Evolutionary conservation across 2,888 invertebrate genomes (phyloP).

Genomic region (Athrips mouffetella): DNA sequence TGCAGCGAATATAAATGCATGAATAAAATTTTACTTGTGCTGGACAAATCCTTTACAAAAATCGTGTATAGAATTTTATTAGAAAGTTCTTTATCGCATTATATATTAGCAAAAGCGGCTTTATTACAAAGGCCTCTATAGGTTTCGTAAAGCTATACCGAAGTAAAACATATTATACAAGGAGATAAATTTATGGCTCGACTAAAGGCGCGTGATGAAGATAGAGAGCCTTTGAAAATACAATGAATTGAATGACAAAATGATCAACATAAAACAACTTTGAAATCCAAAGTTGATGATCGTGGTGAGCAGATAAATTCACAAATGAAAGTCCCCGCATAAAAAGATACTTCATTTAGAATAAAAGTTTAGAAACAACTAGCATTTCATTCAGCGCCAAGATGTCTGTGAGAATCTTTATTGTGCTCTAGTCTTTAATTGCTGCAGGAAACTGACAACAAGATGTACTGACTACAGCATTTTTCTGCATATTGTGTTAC

Average conservation of each 20-base stretch:
- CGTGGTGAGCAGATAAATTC: too few species aligned
- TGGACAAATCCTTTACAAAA: background rate
- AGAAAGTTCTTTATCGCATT: background rate
- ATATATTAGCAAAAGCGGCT: background rate
- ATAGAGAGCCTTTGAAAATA: constrained; percentile 1
- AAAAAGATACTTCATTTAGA: too few species aligned
- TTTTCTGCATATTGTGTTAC: too few species aligned
- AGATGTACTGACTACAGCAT: too few species aligned
- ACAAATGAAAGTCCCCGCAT: too few species aligned
- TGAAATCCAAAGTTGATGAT: background rate
- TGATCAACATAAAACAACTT: background rate
- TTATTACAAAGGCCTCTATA: constrained; percentile 5
- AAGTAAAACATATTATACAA: constrained; percentile 1
- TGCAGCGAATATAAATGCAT: background rate
- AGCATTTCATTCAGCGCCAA: too few species aligned
- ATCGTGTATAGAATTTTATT: constrained; percentile 1
- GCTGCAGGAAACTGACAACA: too few species aligned
- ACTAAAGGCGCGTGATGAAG: background rate
- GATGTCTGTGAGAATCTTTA: too few species aligned
- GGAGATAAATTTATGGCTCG: constrained; percentile 1
- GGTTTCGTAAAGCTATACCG: constrained; percentile 7
- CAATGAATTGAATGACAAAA: too few species aligned
- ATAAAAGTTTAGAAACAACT: too few species aligned
- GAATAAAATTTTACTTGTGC: background rate
- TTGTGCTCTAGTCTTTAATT: too few species aligned